Percentiles rank a stretch among this genome's conserved stretches.
Evolutionary conservation across 2,113 vertebrate genomes (phyloP).

Genomic region (Genyomyrus donnyi): DNA sequence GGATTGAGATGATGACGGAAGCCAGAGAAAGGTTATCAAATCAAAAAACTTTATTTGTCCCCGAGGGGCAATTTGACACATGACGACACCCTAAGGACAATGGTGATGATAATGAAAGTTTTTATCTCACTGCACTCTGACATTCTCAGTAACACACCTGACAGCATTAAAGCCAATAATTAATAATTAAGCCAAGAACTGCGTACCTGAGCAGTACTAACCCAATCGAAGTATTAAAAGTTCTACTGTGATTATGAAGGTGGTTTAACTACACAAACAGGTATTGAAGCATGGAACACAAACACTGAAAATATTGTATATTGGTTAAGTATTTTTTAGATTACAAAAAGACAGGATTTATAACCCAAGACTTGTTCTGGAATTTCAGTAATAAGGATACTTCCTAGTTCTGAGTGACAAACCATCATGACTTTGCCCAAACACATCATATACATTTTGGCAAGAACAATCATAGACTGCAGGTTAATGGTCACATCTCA

Average conservation of each 20-base stretch:
- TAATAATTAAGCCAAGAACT: neutral
- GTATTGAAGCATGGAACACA: neutral
- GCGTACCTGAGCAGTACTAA: neutral
- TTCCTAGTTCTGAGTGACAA: neutral
- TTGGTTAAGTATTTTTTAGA: neutral
- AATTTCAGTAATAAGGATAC: neutral
- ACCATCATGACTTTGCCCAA: neutral
- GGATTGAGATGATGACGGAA: conserved; percentile 15
- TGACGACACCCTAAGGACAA: neutral
- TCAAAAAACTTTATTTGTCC: too few species aligned
- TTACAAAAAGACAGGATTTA: neutral
- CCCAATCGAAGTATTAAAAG: neutral
- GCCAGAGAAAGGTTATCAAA: neutral
- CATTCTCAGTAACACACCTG: neutral
- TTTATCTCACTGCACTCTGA: neutral
- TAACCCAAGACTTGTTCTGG: neutral
- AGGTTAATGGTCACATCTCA: neutral
- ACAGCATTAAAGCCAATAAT: neutral
- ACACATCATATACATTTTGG: neutral
- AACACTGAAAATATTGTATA: neutral
- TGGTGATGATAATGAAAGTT: neutral
- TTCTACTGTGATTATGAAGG: neutral
- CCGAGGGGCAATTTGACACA: neutral
- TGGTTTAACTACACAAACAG: neutral
- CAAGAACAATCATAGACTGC: neutral